phyloP scores from a whole-genome alignment of 1,140 invertebrate genomes.

The Zaprionus lachaisei region DNA sequence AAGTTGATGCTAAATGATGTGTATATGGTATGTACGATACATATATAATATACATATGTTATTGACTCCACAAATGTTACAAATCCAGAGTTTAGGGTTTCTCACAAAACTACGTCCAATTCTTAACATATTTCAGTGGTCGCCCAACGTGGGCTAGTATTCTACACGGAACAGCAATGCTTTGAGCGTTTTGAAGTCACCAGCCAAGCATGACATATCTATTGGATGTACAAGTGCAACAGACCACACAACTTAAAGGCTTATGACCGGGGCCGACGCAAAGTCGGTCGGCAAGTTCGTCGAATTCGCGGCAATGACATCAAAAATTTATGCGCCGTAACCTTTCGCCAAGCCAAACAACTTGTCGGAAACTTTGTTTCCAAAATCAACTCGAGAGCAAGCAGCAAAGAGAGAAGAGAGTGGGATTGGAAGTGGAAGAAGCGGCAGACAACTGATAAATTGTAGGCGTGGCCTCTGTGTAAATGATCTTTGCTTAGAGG shows the following conservation, averaged over 20 bases:
- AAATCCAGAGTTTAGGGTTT: background rate
- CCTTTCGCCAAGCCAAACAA: constrained; percentile 61
- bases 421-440: background rate
- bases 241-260: constrained; percentile 50
- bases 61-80: background rate
- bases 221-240: background rate
- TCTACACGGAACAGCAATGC: background rate
- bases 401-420: background rate
- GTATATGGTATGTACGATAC: no score
- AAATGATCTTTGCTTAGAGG: constrained; percentile 23
- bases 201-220: background rate
- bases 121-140: background rate
- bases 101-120: background rate
- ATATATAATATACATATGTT: background rate
- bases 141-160: background rate
- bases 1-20: no score
- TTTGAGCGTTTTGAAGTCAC: background rate
- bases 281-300: constrained; percentile 57
- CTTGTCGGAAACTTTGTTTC: constrained; percentile 59
- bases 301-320: constrained; percentile 69
- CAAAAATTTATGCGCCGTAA: constrained; percentile 68
- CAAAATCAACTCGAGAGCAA: constrained; percentile 26
- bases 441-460: background rate
- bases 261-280: constrained; percentile 46
- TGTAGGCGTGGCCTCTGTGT: constrained; percentile 25